Evolutionary conservation across 1,140 invertebrate species (phyloP).

Genomic region (Brachionus calyciflorus): DNA sequence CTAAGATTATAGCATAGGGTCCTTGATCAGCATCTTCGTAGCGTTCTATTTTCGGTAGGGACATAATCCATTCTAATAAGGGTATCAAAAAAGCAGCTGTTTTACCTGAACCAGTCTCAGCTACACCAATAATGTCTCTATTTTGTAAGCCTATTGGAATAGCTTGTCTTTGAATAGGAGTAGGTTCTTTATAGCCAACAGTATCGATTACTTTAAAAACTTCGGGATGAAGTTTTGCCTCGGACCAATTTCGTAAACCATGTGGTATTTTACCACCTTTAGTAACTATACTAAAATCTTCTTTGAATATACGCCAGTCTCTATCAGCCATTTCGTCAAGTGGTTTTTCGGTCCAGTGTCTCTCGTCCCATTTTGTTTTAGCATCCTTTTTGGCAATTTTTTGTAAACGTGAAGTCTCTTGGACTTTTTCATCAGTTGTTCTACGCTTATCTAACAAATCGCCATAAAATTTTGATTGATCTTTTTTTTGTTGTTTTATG

Average conservation of each 20-base stretch:
- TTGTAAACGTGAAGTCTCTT: slow-evolving; percentile 88
- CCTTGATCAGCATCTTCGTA: slow-evolving; percentile 78
- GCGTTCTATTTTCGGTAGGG: slow-evolving; percentile 88
- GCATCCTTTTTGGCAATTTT: slow-evolving; percentile 92
- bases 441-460: slow-evolving; percentile 88
- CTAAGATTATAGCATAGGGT: slow-evolving; percentile 98
- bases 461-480: slow-evolving; percentile 96
- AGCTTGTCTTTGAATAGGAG: slow-evolving; percentile 97
- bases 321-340: slow-evolving; percentile 93
- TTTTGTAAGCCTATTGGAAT: slow-evolving; percentile 98
- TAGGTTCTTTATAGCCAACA: slow-evolving; percentile 94
- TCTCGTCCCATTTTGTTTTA: slow-evolving; percentile 96
- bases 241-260: slow-evolving; percentile 89
- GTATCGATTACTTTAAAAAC: slow-evolving; percentile 90
- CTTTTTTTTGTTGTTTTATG: slow-evolving; percentile 84
- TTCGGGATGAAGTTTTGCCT: slow-evolving; percentile 84
- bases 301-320: slow-evolving; percentile 99
- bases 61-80: slow-evolving; percentile 94
- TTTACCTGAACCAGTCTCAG: slow-evolving; percentile 97
- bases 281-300: slow-evolving; percentile 98
- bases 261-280: slow-evolving; percentile 96
- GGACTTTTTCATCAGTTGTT: slow-evolving; percentile 93
- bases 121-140: slow-evolving; percentile 97
- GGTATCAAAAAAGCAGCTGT: slow-evolving; percentile 97
- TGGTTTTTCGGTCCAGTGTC: slow-evolving; percentile 96